Percentiles rank a stretch among this genome's conserved stretches.
Conservation (phyloP, 2,797 vertebrate genomes). For the Pangasius djambal region DNA sequence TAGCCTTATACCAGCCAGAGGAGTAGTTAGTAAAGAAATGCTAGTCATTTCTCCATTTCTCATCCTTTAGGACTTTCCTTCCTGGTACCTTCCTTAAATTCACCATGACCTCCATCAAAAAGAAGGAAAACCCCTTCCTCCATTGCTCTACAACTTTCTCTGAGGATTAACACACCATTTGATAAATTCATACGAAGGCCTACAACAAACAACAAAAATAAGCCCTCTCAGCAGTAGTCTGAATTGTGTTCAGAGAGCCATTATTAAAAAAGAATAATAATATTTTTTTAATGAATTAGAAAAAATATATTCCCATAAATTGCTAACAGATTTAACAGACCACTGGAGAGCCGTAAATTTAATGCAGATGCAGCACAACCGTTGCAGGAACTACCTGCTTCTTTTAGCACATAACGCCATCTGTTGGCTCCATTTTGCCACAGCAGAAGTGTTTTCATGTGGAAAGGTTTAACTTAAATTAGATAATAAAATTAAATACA, state of each 20-base stretch:
- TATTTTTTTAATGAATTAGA: background rate
- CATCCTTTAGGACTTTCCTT: background rate
- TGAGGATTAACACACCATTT: background rate
- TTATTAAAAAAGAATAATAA: background rate
- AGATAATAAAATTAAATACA: too few relatives aligned
- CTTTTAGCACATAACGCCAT: background rate
- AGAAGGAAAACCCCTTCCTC: background rate
- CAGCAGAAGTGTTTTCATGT: background rate
- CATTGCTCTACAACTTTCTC: background rate
- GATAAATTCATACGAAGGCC: background rate
- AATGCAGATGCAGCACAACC: background rate
- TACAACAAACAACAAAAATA: background rate
- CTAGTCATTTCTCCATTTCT: background rate
- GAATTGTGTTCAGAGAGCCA: background rate
- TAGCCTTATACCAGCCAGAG: background rate
- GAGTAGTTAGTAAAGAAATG: background rate
- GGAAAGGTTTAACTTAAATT: background rate
- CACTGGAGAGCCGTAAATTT: too few relatives aligned
- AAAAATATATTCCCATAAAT: background rate
- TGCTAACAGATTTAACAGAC: background rate
- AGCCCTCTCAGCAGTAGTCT: background rate
- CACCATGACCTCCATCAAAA: background rate
- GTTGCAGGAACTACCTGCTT: background rate
- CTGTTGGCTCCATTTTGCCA: background rate
- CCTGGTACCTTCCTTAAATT: background rate